phyloP scores from a whole-genome alignment of 1,140 invertebrate genomes.

The Gerris buenoi region DNA sequence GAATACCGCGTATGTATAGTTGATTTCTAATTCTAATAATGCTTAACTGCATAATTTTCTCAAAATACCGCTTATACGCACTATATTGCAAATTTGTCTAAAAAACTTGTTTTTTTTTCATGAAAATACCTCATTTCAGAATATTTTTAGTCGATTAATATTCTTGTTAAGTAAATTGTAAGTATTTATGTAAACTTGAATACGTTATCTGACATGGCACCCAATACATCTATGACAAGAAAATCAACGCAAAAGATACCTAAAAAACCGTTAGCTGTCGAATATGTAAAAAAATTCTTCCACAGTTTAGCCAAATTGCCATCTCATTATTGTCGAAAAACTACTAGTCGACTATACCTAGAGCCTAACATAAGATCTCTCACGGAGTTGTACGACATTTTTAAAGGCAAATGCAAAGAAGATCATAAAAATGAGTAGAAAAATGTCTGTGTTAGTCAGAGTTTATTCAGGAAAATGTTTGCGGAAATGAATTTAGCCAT shows the following conservation, averaged over 20 bases:
- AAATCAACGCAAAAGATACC: not conserved
- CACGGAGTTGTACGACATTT: not conserved
- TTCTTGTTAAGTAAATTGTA: too few species aligned
- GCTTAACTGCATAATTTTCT: too few species aligned
- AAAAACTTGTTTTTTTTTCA: too few species aligned
- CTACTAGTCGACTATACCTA: not conserved
- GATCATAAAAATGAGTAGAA: not conserved
- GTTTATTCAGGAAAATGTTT: not conserved
- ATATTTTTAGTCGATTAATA: too few species aligned
- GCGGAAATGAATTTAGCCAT: not conserved
- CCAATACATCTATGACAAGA: not conserved
- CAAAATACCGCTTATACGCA: too few species aligned
- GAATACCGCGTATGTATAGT: too few species aligned
- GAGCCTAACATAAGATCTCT: not conserved
- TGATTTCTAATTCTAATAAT: too few species aligned
- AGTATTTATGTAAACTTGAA: too few species aligned
- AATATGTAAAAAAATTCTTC: not conserved
- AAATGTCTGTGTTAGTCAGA: not conserved
- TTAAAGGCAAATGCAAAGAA: not conserved
- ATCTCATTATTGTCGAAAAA: not conserved
- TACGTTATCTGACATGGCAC: not conserved
- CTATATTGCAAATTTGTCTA: too few species aligned
- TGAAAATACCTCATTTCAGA: too few species aligned
- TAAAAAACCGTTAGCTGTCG: not conserved
- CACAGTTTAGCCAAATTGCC: not conserved